Conservation (phyloP, 2,888 invertebrate species). For the Phania funesta region DNA sequence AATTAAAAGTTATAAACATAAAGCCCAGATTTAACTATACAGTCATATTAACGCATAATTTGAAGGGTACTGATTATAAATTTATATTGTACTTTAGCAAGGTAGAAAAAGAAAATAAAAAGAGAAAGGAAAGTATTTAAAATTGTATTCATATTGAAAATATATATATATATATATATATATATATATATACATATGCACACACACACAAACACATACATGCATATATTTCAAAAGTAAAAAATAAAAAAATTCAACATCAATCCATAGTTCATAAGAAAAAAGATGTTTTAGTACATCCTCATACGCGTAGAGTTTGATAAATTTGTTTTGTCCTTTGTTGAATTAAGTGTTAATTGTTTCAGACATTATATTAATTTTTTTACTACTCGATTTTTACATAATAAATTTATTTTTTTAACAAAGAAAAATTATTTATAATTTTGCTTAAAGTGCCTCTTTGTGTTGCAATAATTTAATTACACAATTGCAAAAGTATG, state of each 20-base stretch:
- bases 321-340: constrained; percentile 12
- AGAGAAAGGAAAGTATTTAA: background rate
- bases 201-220: constrained; percentile 20
- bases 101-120: constrained; percentile 25
- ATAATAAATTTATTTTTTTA: constrained; percentile 9
- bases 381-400: constrained; percentile 44
- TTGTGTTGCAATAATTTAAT: constrained; percentile 54
- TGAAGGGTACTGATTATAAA: constrained; percentile 40
- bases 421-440: constrained; percentile 4
- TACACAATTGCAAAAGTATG: background rate
- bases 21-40: constrained; percentile 8
- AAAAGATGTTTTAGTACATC: background rate
- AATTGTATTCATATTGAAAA: constrained; percentile 28
- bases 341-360: constrained; percentile 42
- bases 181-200: too few relatives aligned
- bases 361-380: constrained; percentile 37
- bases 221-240: constrained; percentile 1
- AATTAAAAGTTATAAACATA: background rate
- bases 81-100: constrained; percentile 43
- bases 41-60: constrained; percentile 30
- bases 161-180: constrained; percentile 21
- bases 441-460: constrained; percentile 55
- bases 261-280: constrained; percentile 41
- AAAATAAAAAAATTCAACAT: background rate
- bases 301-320: constrained; percentile 30